phyloP scores from a whole-genome alignment of 2,888 invertebrate genomes.

The Alloplasta piceator region DNA sequence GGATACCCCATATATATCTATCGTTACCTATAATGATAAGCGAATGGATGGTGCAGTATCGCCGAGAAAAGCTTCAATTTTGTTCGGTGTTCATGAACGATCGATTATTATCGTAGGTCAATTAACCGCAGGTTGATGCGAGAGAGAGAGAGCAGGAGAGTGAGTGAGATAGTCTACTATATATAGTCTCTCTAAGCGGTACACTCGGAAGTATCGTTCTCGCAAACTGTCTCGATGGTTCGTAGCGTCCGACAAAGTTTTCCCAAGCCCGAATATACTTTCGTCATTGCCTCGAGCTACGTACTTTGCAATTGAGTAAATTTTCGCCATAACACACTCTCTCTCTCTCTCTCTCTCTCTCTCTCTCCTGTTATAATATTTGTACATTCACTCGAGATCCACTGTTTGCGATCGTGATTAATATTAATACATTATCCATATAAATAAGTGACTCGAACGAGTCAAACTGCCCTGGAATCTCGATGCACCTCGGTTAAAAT shows the following conservation, averaged over 20 bases:
- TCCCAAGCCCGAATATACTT: slow-evolving; percentile 42
- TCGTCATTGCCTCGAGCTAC: slow-evolving; percentile 37
- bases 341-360: background rate
- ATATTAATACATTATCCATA: slow-evolving; percentile 1
- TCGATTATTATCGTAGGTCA: slow-evolving; percentile 41
- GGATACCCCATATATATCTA: too few relatives aligned
- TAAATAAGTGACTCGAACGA: slow-evolving; percentile 16
- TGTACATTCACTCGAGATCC: slow-evolving; percentile 4
- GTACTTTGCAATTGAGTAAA: slow-evolving; percentile 43
- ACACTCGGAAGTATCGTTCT: slow-evolving; percentile 32
- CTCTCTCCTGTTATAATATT: background rate
- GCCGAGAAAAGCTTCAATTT: slow-evolving; percentile 26
- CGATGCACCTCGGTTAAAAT: background rate
- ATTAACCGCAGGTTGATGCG: slow-evolving; percentile 41
- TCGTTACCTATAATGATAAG: too few relatives aligned
- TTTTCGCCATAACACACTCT: slow-evolving; percentile 34
- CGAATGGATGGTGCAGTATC: too few relatives aligned
- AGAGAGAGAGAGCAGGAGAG: background rate
- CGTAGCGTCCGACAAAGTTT: slow-evolving; percentile 36
- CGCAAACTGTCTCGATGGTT: background rate
- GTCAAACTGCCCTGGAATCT: background rate
- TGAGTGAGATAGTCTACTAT: slow-evolving; percentile 23
- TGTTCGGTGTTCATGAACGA: background rate
- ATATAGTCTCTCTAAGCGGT: slow-evolving; percentile 33
- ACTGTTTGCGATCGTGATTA: slow-evolving; percentile 9